Percentiles rank a stretch among this genome's conserved stretches.
These are phyloP conservation scores for Holotrichia oblita DNA, from an alignment of 1,140 invertebrate genomes.

Conservation along the genomic window DNA sequence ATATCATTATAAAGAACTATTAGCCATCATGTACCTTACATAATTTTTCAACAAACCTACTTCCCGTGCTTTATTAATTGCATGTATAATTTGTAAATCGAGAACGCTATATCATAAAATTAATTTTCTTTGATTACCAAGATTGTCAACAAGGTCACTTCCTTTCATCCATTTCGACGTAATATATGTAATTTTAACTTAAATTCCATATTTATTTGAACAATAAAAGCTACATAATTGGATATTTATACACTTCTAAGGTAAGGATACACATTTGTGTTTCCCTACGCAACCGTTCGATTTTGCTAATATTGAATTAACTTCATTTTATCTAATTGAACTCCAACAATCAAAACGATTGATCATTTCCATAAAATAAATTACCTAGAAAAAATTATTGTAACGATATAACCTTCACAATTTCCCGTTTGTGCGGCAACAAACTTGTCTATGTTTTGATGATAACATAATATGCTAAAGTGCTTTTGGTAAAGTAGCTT, in stretches of 20 bases:
- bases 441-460: not conserved
- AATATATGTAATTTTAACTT: not conserved
- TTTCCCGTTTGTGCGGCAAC: constrained; percentile 13
- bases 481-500: not conserved
- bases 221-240: not conserved
- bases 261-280: no score
- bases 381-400: not conserved
- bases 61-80: not conserved
- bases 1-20: not conserved
- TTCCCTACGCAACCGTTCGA: no score
- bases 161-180: not conserved
- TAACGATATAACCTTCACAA: constrained; percentile 24
- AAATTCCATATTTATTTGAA: not conserved
- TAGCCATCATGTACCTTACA: not conserved
- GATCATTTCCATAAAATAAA: not conserved
- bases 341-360: not conserved
- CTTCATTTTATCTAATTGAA: not conserved
- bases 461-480: constrained; percentile 1
- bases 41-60: not conserved
- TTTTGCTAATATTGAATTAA: not conserved
- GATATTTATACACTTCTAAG: not conserved
- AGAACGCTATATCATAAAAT: not conserved
- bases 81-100: not conserved
- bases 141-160: not conserved
- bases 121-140: constrained; percentile 16